Evolutionary conservation across 2,888 invertebrate genomes (phyloP), one percentile per base, ranked within the genome.

Genomic region (Tholera decimalis): DNA sequence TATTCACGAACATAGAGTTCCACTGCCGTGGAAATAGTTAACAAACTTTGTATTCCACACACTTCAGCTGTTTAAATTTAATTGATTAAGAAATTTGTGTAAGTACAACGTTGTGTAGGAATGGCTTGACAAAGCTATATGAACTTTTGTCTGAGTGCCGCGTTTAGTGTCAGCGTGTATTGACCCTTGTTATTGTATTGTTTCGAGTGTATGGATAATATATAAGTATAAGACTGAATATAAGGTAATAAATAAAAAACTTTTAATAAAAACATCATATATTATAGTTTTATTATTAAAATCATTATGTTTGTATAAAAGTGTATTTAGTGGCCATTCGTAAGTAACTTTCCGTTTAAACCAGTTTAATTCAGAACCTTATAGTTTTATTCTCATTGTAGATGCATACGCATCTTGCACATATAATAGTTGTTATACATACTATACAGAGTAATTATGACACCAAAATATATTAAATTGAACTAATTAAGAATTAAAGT

Each of bases 151-250:
- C 44, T 22, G n/a, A 26, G 3, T 3, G 26, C n/a, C 26, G 26
- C n/a, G n/a, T 13, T 47, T 18, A 13, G n/a, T 8, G 15, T 8
- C 8, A 44, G 44, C 9, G 24, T 44, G 15, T 3, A 7, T 24
- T 24, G 15, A n/a, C 24, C 24, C 15, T 8, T 24, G 26, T 44
- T 44, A 24, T 46, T n/a, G 11, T 46, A 46, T 41, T 41, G 26
- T n/a, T 47, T 26, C 3, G 11, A 22, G 18, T 13, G 26, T 46
- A 18, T 5, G n/a, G 15, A 11, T 47, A 11, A 11, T 30, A 30
- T 28, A 15, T 47, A 47, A 47, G 1, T 28, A 47, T 47, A 47
- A 47, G 47, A 47, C 47, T 47, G 47, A 47, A 47, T 47, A 47
- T 28, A 47, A 18, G 3, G 47, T 47, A 6, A 47, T 28, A 18